phyloP scores from a whole-genome alignment of 2,797 vertebrate genomes.

The Tapera naevia region DNA sequence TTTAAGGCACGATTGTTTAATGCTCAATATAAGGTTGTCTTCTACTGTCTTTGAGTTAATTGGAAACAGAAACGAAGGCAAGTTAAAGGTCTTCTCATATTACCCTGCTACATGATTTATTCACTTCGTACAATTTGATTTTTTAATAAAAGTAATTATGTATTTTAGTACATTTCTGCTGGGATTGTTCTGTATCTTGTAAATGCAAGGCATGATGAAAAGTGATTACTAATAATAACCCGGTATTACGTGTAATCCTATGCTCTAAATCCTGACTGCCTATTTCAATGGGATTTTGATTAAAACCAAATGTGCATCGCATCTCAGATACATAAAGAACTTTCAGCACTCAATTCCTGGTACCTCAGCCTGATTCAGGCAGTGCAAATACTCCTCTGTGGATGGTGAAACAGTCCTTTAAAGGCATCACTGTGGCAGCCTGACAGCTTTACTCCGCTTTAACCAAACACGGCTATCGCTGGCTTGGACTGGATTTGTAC shows the following conservation, averaged over 20 bases:
- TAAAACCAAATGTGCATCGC: conserved; percentile 12
- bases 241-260: conserved; percentile 2
- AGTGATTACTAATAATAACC: conserved; percentile 25
- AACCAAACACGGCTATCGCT: accelerated
- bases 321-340: background rate
- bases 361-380: background rate
- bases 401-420: background rate
- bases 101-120: accelerated
- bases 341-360: background rate
- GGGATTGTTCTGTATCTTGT: background rate
- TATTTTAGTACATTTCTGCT: background rate
- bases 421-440: background rate
- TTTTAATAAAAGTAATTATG: background rate
- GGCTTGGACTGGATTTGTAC: background rate
- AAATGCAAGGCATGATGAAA: background rate
- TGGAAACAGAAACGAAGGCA: background rate
- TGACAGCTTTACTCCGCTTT: background rate
- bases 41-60: background rate
- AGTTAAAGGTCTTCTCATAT: background rate
- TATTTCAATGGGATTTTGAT: background rate
- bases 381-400: background rate
- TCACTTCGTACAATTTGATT: background rate
- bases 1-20: background rate
- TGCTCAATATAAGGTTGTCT: background rate
- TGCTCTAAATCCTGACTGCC: background rate